Conservation (phyloP, 1,140 invertebrate species). For the Drosophila kanapiae region DNA sequence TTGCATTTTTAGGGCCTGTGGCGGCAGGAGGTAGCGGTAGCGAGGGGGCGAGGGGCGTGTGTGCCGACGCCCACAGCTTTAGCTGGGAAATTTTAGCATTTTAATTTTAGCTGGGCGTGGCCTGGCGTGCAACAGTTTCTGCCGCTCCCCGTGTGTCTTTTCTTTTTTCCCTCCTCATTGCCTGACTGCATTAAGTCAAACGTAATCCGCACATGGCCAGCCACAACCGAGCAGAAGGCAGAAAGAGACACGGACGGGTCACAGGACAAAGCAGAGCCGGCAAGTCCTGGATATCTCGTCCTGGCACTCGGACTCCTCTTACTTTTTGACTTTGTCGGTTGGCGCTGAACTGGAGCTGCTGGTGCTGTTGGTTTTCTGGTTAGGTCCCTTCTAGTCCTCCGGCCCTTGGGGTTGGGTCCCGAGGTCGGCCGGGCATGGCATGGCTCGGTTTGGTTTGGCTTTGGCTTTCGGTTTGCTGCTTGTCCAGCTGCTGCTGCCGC, state of each 20-base stretch:
- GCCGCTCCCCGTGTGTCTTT: constrained; percentile 6
- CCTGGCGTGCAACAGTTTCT: constrained; percentile 76
- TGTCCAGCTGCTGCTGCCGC: constrained; percentile 43
- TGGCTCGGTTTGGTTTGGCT: constrained; percentile 39
- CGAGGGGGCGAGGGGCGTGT: constrained; percentile 40
- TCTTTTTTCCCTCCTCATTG: constrained; percentile 9
- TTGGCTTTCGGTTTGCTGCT: constrained; percentile 74
- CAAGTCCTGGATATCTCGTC: constrained; percentile 40
- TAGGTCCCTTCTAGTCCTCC: constrained; percentile 67
- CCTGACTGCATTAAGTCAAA: constrained; percentile 78
- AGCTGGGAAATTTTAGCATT: constrained; percentile 77
- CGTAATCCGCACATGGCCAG: constrained; percentile 80
- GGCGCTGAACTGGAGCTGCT: constrained; percentile 31
- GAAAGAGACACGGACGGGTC: constrained; percentile 23
- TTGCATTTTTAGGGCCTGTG: constrained; percentile 71
- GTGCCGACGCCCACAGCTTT: constrained; percentile 56
- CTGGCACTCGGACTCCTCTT: constrained; percentile 41
- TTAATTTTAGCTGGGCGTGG: constrained; percentile 82
- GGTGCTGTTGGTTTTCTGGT: constrained; percentile 77
- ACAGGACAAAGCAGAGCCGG: constrained; percentile 48
- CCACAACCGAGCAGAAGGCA: constrained; percentile 62
- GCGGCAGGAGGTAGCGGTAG: constrained; percentile 5
- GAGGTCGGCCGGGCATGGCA: neutral
- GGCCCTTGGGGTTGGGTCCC: constrained; percentile 30
- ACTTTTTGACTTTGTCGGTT: constrained; percentile 77